Evolutionary conservation across 2,113 vertebrate genomes (phyloP), one percentile per base, ranked within the genome.

Genomic region (Kryptolebias marmoratus): DNA sequence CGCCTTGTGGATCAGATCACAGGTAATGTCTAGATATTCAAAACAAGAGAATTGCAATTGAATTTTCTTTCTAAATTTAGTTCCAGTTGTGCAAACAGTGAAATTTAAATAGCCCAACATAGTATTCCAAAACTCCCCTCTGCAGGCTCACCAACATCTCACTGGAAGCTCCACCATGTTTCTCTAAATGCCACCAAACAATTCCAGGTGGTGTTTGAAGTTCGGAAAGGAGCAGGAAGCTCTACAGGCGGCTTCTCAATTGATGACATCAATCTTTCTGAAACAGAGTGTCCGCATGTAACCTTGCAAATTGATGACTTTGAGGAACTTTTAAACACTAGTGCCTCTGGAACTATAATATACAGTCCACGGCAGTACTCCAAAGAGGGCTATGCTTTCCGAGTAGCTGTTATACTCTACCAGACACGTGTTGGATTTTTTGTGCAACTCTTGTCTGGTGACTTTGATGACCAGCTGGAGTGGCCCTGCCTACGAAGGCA

Each of bases 231-330:
- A 22, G 22, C 22, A 22, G 22, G 22, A 22, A 22, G 22, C 22
- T 22, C 22, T 22, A 22, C 22, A 0, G 96, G 95, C 14, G 95
- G 96, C 28, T 91, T 96, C 64, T 96, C 96, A 13, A 82, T 96
- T 15, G 96, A 97, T 1, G 95, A 97, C 77, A 94, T 97, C 81
- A 97, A 95, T 79, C 90, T 96, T 42, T 96, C 95, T 0, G 95
- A 96, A 89, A 60, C 54, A 0, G 86, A 76, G 36, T 97, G 95
- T 84, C 95, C 95, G 45, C 91, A 96, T 59, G 89, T 95, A 0
- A 4, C 92, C 42, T 92, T 95, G 90, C 94, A 93, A 13, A 89
- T 97, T 65, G 82, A 84, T 64, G 88, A 96, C 79, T 94, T 96
- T 74, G 90, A 87, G n/a, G 42, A 22, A 22, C 22, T 22, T 22